Base-by-base conservation (phyloP, 2,113 vertebrate genomes). In the Xyliphius kryptos region DNA sequence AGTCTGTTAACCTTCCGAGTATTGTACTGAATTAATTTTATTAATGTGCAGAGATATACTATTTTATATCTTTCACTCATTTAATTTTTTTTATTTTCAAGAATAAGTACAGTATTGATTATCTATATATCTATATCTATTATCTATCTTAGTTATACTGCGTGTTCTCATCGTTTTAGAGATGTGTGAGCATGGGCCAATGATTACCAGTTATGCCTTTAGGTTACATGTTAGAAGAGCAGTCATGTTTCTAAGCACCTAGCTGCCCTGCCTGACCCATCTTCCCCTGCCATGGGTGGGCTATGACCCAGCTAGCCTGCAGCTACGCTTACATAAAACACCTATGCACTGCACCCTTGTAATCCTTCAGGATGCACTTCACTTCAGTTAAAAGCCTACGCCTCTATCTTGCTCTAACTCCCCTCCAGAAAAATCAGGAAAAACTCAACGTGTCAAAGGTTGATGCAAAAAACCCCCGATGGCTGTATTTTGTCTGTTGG, bases 221-320 rank as follows among this genome's bases (percentile, higher is more conserved):
- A 51, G 66, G 56, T 64, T 46, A 46, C 15, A 20, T 65, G 50
- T 64, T 65, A 68, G 26, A 61, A 40, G 61, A 68, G 56, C 37
- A 43, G 61, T 36, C 66, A 52, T 73, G 68, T 76, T 69, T 79
- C 70, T 73, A 76, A 82, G 76, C 62, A 70, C 53, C 72, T 75
- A 55, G 51, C 71, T 41, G 69, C 64, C 73, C 72, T 48, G 22
- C 11, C 37, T 76, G 77, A 83, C 81, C 77, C 73, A 66, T n/a
- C 52, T 68, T 70, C 79, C 59, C 52, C 20, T 43, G 43, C 41
- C 26, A 66, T 84, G 81, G 83, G 82, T 83, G 83, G 86, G 82
- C 83, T 74, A 43, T 84, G 83, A 86, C 79, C 86, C 69, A 21
- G 44, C 64, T 83, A 65, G 82, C 82, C 82, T 82, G 78, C 77